Evolutionary conservation across 2,888 invertebrate genomes (phyloP).

Genomic region (Drosophila setosimentum): DNA sequence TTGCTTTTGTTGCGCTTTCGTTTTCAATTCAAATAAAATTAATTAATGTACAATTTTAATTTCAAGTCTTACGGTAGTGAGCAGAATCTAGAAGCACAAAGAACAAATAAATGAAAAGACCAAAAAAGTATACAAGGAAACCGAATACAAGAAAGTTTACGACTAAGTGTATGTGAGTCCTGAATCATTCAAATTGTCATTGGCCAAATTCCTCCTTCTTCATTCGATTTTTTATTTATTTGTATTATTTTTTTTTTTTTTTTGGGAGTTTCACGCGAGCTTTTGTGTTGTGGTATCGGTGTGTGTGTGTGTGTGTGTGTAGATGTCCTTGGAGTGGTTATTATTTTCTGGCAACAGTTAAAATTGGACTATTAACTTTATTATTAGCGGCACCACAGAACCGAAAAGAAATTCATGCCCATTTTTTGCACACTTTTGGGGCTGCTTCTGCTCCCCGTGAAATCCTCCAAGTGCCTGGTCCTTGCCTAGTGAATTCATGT

Average conservation of each 20-base stretch:
- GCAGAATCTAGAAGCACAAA: slow-evolving; percentile 84
- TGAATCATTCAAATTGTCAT: slow-evolving; percentile 53
- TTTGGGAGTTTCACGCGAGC: background rate
- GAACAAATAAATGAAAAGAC: slow-evolving; percentile 76
- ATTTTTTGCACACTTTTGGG: slow-evolving; percentile 31
- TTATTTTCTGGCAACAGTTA: slow-evolving; percentile 29
- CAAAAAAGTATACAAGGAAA: slow-evolving; percentile 75
- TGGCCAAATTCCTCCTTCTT: slow-evolving; percentile 36
- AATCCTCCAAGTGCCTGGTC: slow-evolving; percentile 14
- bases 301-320: slow-evolving; percentile 9
- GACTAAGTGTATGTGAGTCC: slow-evolving; percentile 33
- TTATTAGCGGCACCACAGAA: slow-evolving; percentile 14
- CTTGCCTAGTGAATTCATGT: slow-evolving; percentile 36
- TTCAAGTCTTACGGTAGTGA: slow-evolving; percentile 84
- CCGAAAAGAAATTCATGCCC: slow-evolving; percentile 6
- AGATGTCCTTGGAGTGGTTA: slow-evolving; percentile 18
- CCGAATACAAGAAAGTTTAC: slow-evolving; percentile 46
- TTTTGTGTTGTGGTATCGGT: background rate
- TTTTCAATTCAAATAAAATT: slow-evolving; percentile 81
- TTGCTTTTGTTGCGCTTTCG: slow-evolving; percentile 54
- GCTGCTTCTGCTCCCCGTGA: slow-evolving; percentile 14
- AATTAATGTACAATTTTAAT: slow-evolving; percentile 76
- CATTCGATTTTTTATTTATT: background rate
- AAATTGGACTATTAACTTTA: slow-evolving; percentile 24
- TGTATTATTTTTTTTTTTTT: background rate